phyloP scores from a whole-genome alignment of 2,888 invertebrate genomes.

The Serripes groenlandicus region DNA sequence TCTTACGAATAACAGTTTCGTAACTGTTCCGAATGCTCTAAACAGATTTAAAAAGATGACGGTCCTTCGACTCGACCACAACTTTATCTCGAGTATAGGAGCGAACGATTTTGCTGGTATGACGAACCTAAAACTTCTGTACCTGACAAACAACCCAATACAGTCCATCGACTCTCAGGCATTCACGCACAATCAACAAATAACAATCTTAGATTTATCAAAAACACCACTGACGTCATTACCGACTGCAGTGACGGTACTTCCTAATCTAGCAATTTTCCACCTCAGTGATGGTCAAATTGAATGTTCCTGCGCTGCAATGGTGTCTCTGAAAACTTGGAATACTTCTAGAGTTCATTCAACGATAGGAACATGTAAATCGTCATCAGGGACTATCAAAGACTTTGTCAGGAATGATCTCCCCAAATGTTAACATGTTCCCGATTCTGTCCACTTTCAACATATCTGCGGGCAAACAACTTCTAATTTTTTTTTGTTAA shows the following conservation, averaged over 20 bases:
- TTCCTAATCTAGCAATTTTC: conserved; percentile 1
- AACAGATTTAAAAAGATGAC: conserved; percentile 14
- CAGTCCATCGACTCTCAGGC: background rate
- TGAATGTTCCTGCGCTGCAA: conserved; percentile 1
- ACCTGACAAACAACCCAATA: conserved; percentile 12
- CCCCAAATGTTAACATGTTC: conserved; percentile 3
- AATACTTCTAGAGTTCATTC: background rate
- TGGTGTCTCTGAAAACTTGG: conserved; percentile 7
- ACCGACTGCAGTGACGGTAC: background rate
- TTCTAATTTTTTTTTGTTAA: background rate
- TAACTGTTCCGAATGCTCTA: background rate
- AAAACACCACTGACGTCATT: conserved; percentile 3
- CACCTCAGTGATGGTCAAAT: background rate
- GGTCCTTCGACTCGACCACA: background rate
- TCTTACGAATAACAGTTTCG: conserved; percentile 1
- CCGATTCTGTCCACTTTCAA: background rate
- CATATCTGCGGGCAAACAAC: background rate
- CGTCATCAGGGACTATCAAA: background rate
- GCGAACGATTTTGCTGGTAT: background rate
- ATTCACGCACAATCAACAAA: background rate
- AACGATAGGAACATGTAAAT: background rate
- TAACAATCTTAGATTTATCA: conserved; percentile 1
- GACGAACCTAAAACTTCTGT: conserved; percentile 1
- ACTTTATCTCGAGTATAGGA: background rate
- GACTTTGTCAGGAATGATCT: background rate